Base-by-base conservation (phyloP, 2,888 invertebrate species). In the Tortrix viridana region DNA sequence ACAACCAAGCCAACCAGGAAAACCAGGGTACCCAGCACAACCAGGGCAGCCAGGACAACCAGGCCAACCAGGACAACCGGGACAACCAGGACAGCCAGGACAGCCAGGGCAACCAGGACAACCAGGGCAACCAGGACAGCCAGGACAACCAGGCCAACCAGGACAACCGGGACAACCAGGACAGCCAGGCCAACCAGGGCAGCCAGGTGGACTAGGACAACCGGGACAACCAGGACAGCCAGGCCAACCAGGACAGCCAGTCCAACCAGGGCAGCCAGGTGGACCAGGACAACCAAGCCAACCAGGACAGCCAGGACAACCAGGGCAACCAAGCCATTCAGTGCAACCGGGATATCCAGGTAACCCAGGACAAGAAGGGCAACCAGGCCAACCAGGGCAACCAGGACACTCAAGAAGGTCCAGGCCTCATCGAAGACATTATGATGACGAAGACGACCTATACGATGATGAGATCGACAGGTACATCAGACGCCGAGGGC, bases 371-470 rank as follows among this genome's bases (percentile, higher is more conserved):
- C 18, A 58, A 22, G 22, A 43, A n/a, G 53, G 41, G 1, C 5
- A 12, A 1, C 41, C 26, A 49, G n/a, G n/a, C n/a, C 48, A 41
- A 26, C 26, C 26, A 26, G 22, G 48, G n/a, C n/a, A n/a, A 12
- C 38, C 41, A 41, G 52, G 22, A 12, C 0, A n/a, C n/a, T 41
- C 18, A 22, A 12, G 32, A 22, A 47, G 19, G 59, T 18, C 50
- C 26, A 7, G 14, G 3, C 18, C 32, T 32, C 14, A 26, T 5
- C 38, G 16, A 9, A 53, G 46, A 47, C 14, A 14, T 38, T 46
- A 54, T 19, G 20, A 55, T 43, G 43, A 52, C 3, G 52, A 57
- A 7, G 56, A 62, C 12, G n/a, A n/a, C n/a, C n/a, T n/a, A n/a
- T n/a, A n/a, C n/a, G n/a, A n/a, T n/a, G n/a, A n/a, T n/a, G n/a